Conservation (phyloP, 2,797 vertebrate species). For the Pantherophis alleghaniensis region DNA sequence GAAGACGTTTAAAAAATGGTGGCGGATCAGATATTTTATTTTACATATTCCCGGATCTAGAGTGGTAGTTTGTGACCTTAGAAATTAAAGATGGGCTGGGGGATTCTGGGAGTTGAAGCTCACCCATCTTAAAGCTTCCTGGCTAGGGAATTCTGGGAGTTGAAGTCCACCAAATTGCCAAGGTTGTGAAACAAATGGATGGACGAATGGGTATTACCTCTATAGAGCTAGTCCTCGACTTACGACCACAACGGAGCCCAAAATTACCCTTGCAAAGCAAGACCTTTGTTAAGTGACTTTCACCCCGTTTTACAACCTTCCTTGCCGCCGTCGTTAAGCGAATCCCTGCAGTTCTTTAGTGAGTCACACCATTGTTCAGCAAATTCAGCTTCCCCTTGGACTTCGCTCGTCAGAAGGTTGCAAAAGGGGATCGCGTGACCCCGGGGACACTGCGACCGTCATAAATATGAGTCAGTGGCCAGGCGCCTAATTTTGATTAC, state of each 20-base stretch:
- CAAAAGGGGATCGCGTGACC: not conserved
- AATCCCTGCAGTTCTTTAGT: not conserved
- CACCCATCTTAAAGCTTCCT: not conserved
- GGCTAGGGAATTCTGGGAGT: no score
- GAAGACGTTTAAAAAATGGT: not conserved
- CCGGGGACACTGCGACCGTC: not conserved
- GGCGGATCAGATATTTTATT: not conserved
- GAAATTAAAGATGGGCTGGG: not conserved
- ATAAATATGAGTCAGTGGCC: not conserved
- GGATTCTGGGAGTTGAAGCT: not conserved
- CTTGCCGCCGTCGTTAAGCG: not conserved
- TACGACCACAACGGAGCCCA: not conserved
- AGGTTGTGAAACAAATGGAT: not conserved
- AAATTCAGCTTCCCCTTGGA: not conserved
- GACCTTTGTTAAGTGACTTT: no score
- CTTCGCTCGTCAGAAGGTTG: fast-evolving
- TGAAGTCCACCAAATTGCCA: not conserved
- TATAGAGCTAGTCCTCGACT: not conserved
- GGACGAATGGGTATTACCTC: not conserved
- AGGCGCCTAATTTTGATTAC: no score
- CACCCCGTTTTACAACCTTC: not conserved
- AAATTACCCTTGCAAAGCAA: not conserved
- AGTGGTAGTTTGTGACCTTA: not conserved
- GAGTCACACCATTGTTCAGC: not conserved
- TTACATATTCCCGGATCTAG: not conserved